These are phyloP conservation scores for Verasper variegatus DNA, from an alignment of 2,113 vertebrate genomes.

Conservation along the genomic window DNA sequence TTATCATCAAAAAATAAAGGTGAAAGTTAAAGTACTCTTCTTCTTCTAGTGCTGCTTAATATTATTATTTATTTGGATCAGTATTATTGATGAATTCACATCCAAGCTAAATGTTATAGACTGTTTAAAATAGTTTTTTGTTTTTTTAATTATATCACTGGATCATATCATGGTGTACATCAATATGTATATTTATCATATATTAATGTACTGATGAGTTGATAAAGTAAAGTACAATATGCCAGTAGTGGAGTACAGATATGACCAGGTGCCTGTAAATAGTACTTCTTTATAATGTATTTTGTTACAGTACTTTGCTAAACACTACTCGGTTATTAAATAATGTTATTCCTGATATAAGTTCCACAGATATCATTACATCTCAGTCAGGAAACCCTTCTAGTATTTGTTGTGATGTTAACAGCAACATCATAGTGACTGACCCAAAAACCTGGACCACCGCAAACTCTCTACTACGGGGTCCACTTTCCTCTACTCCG, in stretches of 20 bases:
- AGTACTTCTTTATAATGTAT: background rate
- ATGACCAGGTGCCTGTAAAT: background rate
- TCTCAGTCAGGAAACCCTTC: constrained; percentile 26
- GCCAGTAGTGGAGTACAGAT: background rate
- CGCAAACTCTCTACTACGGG: constrained; percentile 81
- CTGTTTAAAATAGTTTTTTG: too few species aligned
- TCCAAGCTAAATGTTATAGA: background rate
- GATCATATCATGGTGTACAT: background rate
- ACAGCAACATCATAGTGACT: constrained; percentile 89
- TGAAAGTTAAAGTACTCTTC: too few species aligned
- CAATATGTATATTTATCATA: background rate
- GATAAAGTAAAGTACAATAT: background rate
- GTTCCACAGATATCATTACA: background rate
- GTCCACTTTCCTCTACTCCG: constrained; percentile 83
- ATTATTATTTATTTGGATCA: background rate
- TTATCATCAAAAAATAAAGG: background rate
- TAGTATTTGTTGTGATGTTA: constrained; percentile 77
- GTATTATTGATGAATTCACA: background rate
- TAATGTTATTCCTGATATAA: background rate
- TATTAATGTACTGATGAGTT: too few species aligned
- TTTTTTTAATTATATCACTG: background rate
- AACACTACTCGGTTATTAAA: background rate
- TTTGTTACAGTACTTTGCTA: background rate
- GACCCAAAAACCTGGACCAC: constrained; percentile 85
- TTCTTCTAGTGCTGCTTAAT: too few species aligned